A percentile compares a stretch with the other conserved stretches of the same genome.
Conservation (phyloP, 2,797 vertebrate genomes). For the Oceanodroma leucorhoa region DNA sequence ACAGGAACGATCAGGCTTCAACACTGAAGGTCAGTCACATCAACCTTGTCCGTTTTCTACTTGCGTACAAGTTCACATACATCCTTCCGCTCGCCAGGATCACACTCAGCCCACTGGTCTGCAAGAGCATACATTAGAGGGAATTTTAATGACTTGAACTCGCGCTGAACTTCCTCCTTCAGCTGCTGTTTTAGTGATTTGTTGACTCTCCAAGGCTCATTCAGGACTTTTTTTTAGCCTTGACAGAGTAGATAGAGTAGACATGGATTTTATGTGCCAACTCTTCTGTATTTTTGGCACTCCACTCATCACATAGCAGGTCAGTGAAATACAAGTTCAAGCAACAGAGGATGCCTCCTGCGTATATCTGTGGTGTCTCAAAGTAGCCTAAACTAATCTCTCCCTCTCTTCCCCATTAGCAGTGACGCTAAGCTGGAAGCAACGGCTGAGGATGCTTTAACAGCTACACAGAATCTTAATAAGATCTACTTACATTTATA, state of each 20-base stretch:
- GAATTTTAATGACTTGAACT: conserved; percentile 71
- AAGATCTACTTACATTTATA: conserved; percentile 52
- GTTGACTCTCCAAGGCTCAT: conserved; percentile 61
- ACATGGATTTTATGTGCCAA: conserved; percentile 45
- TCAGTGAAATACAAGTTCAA: conserved; percentile 38
- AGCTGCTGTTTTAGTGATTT: conserved; percentile 56
- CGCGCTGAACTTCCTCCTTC: conserved; percentile 37
- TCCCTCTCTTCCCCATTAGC: conserved; percentile 32
- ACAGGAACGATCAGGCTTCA: not conserved
- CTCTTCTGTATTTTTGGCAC: conserved; percentile 55
- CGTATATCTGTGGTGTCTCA: not conserved
- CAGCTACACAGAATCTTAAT: conserved; percentile 55
- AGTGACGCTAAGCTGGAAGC: not conserved
- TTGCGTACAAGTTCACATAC: not conserved
- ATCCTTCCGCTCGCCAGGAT: conserved; percentile 10
- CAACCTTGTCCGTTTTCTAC: conserved; percentile 41
- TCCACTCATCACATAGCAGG: conserved; percentile 18
- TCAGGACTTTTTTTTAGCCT: conserved; percentile 14
- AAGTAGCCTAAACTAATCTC: conserved; percentile 41
- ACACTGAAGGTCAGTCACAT: conserved; percentile 34
- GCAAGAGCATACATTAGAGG: conserved; percentile 5
- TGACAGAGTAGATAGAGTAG: conserved; percentile 50
- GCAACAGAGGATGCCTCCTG: conserved; percentile 8
- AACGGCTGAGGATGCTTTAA: not conserved
- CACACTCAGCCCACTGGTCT: not conserved